A percentile compares a stretch with the other conserved stretches of the same genome.
Conservation (phyloP, 1,140 invertebrate genomes). For the Drosophila nasuta region DNA sequence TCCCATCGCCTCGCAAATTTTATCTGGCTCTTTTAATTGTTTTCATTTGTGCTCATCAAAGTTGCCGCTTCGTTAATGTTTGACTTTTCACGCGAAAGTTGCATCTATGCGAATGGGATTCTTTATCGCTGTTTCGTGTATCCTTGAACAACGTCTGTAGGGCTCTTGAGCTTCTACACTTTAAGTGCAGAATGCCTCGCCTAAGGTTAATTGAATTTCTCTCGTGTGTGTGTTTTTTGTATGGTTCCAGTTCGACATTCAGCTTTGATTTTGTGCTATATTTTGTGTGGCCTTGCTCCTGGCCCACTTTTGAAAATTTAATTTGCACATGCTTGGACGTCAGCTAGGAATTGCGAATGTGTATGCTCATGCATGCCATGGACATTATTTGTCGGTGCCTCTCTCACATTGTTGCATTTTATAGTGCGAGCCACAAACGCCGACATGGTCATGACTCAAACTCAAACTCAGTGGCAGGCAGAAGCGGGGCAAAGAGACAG, state of each 20-base stretch:
- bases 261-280: conserved; percentile 7
- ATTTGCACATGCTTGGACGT: conserved; percentile 57
- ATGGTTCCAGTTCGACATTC: not conserved
- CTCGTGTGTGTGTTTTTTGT: conserved; percentile 10
- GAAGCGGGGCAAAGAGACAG: not conserved
- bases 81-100: conserved; percentile 47
- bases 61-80: conserved; percentile 54
- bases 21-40: conserved; percentile 62
- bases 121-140: not conserved
- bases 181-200: conserved; percentile 22
- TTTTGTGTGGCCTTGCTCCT: not conserved
- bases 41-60: conserved; percentile 67
- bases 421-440: conserved; percentile 9
- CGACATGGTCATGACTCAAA: conserved; percentile 19
- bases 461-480: not conserved
- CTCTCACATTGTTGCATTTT: conserved; percentile 60
- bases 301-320: conserved; percentile 38
- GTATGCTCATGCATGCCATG: conserved; percentile 37
- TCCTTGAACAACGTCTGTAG: conserved; percentile 9
- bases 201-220: conserved; percentile 42
- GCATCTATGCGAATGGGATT: not conserved
- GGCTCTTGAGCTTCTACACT: conserved; percentile 15
- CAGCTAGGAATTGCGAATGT: conserved; percentile 19
- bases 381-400: conserved; percentile 35
- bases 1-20: conserved; percentile 20